A percentile compares a stretch with the other conserved stretches of the same genome.
phyloP scores from a whole-genome alignment of 2,113 vertebrate genomes.

The Serilophus lunatus region DNA sequence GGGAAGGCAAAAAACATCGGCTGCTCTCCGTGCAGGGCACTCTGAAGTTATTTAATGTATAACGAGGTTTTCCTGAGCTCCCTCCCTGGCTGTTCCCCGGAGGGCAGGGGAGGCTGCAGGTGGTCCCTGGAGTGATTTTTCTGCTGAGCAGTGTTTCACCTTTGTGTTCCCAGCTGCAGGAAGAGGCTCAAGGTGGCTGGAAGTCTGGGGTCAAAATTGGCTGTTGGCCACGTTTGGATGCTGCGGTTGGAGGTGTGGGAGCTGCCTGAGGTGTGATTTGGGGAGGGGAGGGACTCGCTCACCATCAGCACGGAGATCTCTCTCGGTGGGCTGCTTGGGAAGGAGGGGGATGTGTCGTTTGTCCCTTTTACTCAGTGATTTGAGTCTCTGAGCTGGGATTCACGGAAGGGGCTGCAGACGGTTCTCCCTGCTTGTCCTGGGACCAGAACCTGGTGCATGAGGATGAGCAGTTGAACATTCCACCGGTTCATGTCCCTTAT shows the following conservation, averaged over 20 bases:
- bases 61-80: background rate
- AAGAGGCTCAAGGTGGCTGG: background rate
- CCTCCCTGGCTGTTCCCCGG: accelerated
- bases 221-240: accelerated
- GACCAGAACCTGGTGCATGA: accelerated
- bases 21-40: accelerated
- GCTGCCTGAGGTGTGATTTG: background rate
- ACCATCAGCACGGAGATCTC: background rate
- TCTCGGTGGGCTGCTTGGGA: background rate
- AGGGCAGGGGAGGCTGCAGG: background rate
- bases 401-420: accelerated
- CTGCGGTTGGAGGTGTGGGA: background rate
- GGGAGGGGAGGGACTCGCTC: background rate
- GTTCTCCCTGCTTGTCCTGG: background rate
- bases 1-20: background rate
- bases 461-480: too few species aligned
- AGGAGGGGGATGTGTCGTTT: background rate
- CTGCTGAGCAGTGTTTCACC: background rate
- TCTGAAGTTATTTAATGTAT: background rate
- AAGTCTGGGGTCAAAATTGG: background rate
- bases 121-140: accelerated
- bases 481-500: accelerated
- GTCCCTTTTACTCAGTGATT: background rate
- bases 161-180: background rate
- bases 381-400: background rate